These are phyloP conservation scores for Isoperla grammatica DNA, from an alignment of 2,888 invertebrate species.

Conservation along the genomic window DNA sequence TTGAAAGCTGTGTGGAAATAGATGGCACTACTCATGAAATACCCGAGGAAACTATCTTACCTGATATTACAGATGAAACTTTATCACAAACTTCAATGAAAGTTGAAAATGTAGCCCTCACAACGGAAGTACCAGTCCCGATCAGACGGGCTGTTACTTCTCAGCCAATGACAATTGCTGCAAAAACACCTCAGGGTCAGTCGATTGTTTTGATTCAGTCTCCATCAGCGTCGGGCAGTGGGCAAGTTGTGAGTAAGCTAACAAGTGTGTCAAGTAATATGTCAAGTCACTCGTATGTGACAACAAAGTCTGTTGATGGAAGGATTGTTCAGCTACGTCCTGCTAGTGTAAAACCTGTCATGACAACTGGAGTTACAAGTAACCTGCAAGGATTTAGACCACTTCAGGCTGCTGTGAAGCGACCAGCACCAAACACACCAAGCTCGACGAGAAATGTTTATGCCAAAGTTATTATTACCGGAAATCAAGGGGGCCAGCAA, in stretches of 20 bases:
- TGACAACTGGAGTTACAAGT: slow-evolving; percentile 38
- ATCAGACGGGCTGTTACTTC: too few species aligned
- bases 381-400: slow-evolving; percentile 40
- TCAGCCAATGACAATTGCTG: too few species aligned
- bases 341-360: slow-evolving; percentile 38
- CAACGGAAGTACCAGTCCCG: too few species aligned
- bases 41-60: slow-evolving; percentile 26
- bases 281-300: slow-evolving; percentile 19
- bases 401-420: slow-evolving; percentile 38
- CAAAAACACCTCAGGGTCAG: neutral
- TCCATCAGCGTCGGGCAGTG: slow-evolving; percentile 18
- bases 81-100: neutral
- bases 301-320: slow-evolving; percentile 43
- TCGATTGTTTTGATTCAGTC: slow-evolving; percentile 28
- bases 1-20: slow-evolving; percentile 25
- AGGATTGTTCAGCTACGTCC: slow-evolving; percentile 43
- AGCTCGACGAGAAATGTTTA: slow-evolving; percentile 42
- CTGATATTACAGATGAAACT: slow-evolving; percentile 25
- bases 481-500: slow-evolving; percentile 40
- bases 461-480: slow-evolving; percentile 44
- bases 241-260: neutral
- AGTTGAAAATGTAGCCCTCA: too few species aligned
- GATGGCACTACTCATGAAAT: slow-evolving; percentile 20
- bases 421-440: slow-evolving; percentile 44
- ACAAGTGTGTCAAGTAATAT: neutral